phyloP scores from a whole-genome alignment of 2,113 vertebrate species.

The Lagopus muta region DNA sequence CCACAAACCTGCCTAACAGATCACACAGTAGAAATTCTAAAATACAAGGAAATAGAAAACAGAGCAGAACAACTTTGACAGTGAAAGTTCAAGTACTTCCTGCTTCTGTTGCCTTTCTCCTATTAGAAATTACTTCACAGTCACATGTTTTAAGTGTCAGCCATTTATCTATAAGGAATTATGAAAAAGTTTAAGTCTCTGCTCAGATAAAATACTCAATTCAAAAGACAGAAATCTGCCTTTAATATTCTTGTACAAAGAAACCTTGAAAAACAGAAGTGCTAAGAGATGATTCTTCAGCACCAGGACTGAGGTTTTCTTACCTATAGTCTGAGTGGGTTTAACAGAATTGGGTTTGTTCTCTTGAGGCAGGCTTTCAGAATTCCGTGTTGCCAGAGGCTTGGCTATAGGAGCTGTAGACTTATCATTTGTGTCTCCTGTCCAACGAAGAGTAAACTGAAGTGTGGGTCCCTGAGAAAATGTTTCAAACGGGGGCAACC shows the following conservation, averaged over 20 bases:
- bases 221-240: too few relatives aligned
- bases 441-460: constrained; percentile 98
- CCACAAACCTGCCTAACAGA: background rate
- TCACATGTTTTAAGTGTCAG: background rate
- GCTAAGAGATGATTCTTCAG: background rate
- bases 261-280: background rate
- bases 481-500: constrained; percentile 97
- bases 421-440: constrained; percentile 90
- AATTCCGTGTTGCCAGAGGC: constrained; percentile 95
- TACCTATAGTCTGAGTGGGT: constrained; percentile 90
- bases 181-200: background rate
- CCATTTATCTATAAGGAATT: background rate
- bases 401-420: constrained; percentile 94
- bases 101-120: background rate
- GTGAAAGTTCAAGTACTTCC: background rate
- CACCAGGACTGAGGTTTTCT: constrained; percentile 31
- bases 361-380: constrained; percentile 90
- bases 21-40: background rate
- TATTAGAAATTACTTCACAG: background rate
- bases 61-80: background rate
- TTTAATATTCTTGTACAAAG: too few relatives aligned
- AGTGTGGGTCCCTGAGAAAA: constrained; percentile 99
- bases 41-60: background rate
- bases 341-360: constrained; percentile 91
- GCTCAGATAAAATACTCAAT: too few relatives aligned